phyloP scores from a whole-genome alignment of 2,113 vertebrate genomes.

The Lepisosteus osseus region DNA sequence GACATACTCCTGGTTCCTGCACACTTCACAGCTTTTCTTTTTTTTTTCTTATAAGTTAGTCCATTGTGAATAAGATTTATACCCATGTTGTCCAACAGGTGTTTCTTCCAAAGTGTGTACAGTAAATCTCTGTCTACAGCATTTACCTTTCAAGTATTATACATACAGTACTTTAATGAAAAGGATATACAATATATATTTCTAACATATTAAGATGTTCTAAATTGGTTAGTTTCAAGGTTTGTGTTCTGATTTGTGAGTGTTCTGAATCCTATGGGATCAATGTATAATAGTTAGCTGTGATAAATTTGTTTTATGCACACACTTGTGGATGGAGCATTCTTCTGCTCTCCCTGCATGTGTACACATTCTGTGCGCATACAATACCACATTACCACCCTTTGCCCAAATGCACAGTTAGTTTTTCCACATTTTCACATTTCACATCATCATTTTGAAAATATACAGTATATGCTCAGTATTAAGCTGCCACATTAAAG shows the following conservation, averaged over 20 bases:
- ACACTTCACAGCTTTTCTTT: neutral
- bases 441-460: no score
- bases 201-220: neutral
- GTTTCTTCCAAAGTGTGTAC: slow-evolving; percentile 15
- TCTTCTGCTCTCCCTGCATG: no score
- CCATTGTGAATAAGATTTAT: slow-evolving; percentile 39
- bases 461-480: no score
- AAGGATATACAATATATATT: neutral
- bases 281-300: neutral
- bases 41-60: slow-evolving; percentile 13
- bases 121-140: slow-evolving; percentile 37
- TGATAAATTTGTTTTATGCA: no score
- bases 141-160: slow-evolving; percentile 39
- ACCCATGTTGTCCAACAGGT: slow-evolving; percentile 30
- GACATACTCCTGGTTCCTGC: slow-evolving; percentile 7
- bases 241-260: neutral
- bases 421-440: no score
- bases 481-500: no score
- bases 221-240: neutral
- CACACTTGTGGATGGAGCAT: no score
- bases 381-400: no score
- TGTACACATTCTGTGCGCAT: no score
- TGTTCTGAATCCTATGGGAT: neutral
- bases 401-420: no score
- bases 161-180: neutral